Evolutionary conservation across 1,140 invertebrate genomes (phyloP).

Genomic region (Polypedilum pembai): DNA sequence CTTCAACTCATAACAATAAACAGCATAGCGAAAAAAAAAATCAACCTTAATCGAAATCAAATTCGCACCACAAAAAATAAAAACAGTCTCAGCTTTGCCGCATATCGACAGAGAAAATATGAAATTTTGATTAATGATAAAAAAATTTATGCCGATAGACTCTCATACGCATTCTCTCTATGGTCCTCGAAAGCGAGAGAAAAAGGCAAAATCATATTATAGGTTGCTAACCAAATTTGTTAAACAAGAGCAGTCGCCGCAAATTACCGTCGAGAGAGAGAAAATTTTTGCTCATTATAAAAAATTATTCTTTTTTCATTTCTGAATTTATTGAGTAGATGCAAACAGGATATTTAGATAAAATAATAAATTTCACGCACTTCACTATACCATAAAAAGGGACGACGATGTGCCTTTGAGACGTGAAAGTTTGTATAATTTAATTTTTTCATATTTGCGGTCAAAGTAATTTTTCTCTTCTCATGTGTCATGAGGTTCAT

Average conservation of each 20-base stretch:
- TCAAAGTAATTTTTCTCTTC: neutral
- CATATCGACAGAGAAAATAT: neutral
- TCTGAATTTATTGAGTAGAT: neutral
- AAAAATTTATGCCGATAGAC: neutral
- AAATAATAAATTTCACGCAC: too few relatives aligned
- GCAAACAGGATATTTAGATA: conserved; percentile 12
- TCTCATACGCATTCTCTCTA: neutral
- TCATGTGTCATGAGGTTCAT: conserved; percentile 10
- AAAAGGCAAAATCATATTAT: neutral
- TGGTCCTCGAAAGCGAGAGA: neutral
- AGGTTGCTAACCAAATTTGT: neutral
- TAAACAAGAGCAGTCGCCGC: neutral
- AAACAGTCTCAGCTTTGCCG: neutral
- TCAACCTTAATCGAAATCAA: too few relatives aligned
- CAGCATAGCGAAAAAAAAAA: too few relatives aligned
- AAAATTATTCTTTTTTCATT: neutral
- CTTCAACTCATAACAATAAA: too few relatives aligned
- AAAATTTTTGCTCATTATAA: conserved; percentile 8
- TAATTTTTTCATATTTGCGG: neutral
- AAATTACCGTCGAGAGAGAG: neutral
- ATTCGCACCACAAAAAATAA: too few relatives aligned
- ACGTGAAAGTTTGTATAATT: conserved; percentile 19
- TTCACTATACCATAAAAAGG: too few relatives aligned
- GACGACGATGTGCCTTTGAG: neutral
- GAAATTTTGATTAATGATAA: conserved; percentile 10